A percentile compares a stretch with the other conserved stretches of the same genome.
These are phyloP conservation scores for Euproctis similis DNA, from an alignment of 2,888 invertebrate genomes.

Conservation along the genomic window DNA sequence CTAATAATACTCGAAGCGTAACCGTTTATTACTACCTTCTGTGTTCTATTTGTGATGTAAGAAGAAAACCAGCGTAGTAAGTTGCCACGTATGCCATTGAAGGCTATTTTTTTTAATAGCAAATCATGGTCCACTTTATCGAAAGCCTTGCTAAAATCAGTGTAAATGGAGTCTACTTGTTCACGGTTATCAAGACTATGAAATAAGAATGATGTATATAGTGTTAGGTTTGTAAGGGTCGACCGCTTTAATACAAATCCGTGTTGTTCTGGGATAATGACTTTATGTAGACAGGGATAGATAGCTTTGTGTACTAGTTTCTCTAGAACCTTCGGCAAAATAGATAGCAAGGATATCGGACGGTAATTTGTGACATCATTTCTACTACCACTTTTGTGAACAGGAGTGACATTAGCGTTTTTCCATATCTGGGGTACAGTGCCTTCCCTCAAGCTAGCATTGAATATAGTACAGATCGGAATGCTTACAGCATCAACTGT, in stretches of 20 bases:
- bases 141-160: constrained; percentile 9
- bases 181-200: neutral
- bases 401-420: neutral
- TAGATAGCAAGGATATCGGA: no score
- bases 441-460: neutral
- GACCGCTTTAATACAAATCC: no score
- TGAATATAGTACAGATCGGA: neutral
- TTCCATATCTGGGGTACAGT: neutral
- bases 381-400: neutral
- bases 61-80: constrained; percentile 8
- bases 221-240: no score
- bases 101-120: constrained; percentile 4
- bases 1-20: neutral
- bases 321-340: no score
- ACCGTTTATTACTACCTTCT: constrained; percentile 4
- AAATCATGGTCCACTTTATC: constrained; percentile 4
- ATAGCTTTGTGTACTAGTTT: no score
- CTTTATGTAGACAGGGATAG: no score
- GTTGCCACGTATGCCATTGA: constrained; percentile 7
- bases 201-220: no score
- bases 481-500: neutral
- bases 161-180: constrained; percentile 4
- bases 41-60: constrained; percentile 6
- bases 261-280: no score
- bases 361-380: no score